Conservation (phyloP, 1,140 invertebrate species). For the Zophobas morio region DNA sequence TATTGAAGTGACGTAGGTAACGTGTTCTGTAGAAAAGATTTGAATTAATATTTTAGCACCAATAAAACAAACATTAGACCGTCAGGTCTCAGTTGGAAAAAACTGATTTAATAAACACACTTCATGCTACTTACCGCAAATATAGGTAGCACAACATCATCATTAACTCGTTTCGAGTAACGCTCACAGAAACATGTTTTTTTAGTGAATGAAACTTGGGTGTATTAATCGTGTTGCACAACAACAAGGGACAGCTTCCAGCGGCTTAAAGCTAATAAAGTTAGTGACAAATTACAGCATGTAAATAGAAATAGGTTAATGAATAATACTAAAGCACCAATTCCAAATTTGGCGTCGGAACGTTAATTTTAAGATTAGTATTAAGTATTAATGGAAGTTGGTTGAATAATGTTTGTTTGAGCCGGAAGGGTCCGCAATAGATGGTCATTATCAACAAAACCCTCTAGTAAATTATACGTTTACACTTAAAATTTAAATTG, state of each 20-base stretch:
- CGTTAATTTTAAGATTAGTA: constrained; percentile 39
- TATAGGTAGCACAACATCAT: no score
- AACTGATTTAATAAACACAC: no score
- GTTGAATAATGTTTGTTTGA: constrained; percentile 40
- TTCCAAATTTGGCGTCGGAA: constrained; percentile 32
- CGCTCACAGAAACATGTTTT: no score
- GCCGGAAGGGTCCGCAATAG: constrained; percentile 31
- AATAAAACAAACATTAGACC: no score
- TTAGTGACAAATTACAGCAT: constrained; percentile 18
- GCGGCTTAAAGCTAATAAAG: constrained; percentile 20
- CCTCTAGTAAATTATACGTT: constrained; percentile 35
- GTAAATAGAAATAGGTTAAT: constrained; percentile 33
- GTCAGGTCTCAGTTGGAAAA: no score
- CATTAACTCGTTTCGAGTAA: no score
- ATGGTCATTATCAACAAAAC: constrained; percentile 37
- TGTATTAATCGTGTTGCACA: constrained; percentile 11
- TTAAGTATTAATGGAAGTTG: constrained; percentile 39
- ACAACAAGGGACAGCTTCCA: constrained; percentile 7
- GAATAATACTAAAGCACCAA: constrained; percentile 30
- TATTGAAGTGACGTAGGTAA: no score
- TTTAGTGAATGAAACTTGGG: no score
- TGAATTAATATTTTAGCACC: no score
- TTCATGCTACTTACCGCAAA: no score
- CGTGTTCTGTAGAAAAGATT: no score
- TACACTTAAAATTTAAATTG: constrained; percentile 39